Evolutionary conservation across 2,113 vertebrate genomes (phyloP).

Genomic region (Nettapus auritus): DNA sequence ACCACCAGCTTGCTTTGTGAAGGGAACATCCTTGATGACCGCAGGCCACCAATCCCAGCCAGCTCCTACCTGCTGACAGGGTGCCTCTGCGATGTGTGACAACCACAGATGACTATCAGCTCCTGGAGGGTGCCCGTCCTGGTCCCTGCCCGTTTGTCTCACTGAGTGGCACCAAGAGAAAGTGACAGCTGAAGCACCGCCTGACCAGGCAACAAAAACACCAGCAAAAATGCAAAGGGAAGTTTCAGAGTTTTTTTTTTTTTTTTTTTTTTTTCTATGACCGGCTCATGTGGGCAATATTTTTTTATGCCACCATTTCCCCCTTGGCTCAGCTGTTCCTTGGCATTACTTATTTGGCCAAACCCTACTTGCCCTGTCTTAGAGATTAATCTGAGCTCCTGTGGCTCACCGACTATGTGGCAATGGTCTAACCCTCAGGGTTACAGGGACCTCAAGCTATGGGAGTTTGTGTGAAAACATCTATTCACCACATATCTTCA

Average conservation of each 20-base stretch:
- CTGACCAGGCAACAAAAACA: background rate
- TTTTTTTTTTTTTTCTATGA: background rate
- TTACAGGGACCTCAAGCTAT: background rate
- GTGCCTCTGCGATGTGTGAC: background rate
- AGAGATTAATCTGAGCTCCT: background rate
- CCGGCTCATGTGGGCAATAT: accelerated
- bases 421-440: too few species aligned
- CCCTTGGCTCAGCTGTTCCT: background rate
- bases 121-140: background rate
- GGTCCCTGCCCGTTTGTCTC: background rate
- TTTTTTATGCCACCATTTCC: background rate
- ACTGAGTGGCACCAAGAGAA: background rate
- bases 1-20: background rate
- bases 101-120: background rate
- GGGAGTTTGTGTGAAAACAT: background rate
- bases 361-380: background rate
- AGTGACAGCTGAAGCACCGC: background rate
- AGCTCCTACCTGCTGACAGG: constrained; percentile 41
- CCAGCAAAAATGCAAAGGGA: background rate
- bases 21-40: background rate
- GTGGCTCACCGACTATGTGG: background rate
- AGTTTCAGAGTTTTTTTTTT: background rate
- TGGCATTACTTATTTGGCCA: background rate
- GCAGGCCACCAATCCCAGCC: background rate
- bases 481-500: background rate